Base-by-base conservation (phyloP, 2,888 invertebrate species). In the Chironomus tentans region DNA sequence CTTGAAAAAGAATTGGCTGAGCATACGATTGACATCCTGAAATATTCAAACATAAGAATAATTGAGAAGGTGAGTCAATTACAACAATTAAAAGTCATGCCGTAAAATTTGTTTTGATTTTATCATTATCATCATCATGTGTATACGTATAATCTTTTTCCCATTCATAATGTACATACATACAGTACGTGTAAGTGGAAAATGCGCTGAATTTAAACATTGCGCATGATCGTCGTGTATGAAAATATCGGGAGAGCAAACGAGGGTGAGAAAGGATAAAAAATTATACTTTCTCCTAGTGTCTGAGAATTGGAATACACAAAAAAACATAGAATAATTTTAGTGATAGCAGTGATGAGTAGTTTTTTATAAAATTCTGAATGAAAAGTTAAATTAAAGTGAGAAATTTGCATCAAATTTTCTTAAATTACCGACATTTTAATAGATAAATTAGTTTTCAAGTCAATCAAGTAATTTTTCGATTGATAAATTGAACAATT, bases 1-100 rank as follows among this genome's bases (percentile, higher is more conserved):
- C 84, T 90, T 80, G 90, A 90, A 79, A 88, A 89, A 80, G 90
- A 90, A 79, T 90, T 90, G 81, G 84, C 87, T 78, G 87, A 87
- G 78, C 88, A 90, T 80, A 90, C 90, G 72, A 85, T 89, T 76
- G 89, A 89, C 76, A 88, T 88, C 77, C 84, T 90, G 68, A 84
- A 88, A 62, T 87, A 87, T 78, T 86, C 86, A 65, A 88, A 89
- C 80, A 87, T 87, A 22, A 84, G 88, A 78, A 88, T 87, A 77
- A 87, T 85, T 75, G 89, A 88, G 79, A 89, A 89, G 85, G 90
- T 90, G 82, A 83, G 85, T 79, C 21, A 10, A 62, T 69, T 77
- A 74, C 62, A 13, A 70, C 70, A 13, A 47, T 68, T 18, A 12
- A 65, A 65, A 22, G 22, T 24, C 38, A 68, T 68, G 38, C 68